Evolutionary conservation across 2,797 vertebrate species (phyloP).

Genomic region (Todus mexicanus): DNA sequence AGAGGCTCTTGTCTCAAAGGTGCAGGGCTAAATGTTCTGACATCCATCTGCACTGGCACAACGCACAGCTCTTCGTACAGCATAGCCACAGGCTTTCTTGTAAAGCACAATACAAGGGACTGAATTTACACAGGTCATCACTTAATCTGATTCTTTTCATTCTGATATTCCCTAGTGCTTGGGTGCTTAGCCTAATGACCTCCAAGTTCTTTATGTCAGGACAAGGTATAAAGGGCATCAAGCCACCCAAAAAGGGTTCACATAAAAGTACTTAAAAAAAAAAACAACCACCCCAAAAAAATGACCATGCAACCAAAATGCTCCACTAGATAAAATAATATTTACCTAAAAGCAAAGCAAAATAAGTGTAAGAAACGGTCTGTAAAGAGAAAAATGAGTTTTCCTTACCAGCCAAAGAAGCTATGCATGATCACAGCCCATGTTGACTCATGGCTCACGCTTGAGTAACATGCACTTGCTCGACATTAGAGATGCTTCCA

Average conservation of each 20-base stretch:
- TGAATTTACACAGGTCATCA: background rate
- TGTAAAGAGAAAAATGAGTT: accelerated
- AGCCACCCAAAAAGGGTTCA: background rate
- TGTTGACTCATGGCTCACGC: accelerated
- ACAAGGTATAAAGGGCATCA: background rate
- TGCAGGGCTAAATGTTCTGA: background rate
- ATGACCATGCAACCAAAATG: background rate
- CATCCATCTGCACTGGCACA: background rate
- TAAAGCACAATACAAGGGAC: background rate
- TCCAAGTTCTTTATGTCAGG: background rate
- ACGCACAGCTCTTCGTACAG: background rate
- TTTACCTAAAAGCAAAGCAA: background rate
- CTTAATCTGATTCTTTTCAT: background rate
- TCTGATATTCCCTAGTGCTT: background rate
- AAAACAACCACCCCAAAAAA: background rate
- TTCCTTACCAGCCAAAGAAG: background rate
- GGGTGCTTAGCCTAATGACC: background rate
- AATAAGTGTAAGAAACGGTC: background rate
- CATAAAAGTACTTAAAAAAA: background rate
- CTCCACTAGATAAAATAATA: background rate
- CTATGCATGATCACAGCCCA: background rate
- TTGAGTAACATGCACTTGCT: background rate
- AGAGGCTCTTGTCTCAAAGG: background rate
- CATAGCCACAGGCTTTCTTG: background rate
- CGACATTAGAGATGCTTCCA: background rate